These are phyloP conservation scores for Centropyge bicolor DNA, from an alignment of 2,797 vertebrate genomes.

Conservation along the genomic window DNA sequence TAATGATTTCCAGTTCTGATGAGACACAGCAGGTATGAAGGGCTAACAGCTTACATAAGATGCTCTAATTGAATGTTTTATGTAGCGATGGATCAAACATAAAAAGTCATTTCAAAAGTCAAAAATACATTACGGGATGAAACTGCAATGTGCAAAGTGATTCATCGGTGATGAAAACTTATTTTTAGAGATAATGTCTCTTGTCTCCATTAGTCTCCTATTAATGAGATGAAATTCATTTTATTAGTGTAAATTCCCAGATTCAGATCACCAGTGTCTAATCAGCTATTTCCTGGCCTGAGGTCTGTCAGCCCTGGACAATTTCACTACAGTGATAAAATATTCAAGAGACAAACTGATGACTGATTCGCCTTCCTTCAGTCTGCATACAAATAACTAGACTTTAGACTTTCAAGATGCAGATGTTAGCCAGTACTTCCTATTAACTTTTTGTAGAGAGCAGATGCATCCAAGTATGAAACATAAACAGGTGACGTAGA, in stretches of 20 bases:
- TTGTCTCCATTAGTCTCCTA: neutral
- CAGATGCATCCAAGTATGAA: too few relatives aligned
- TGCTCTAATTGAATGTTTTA: neutral
- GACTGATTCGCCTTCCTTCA: too few relatives aligned
- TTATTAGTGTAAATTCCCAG: neutral
- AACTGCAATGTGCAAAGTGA: neutral
- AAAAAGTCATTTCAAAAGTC: neutral
- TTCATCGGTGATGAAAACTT: neutral
- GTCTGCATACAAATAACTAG: too few relatives aligned
- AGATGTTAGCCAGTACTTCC: too few relatives aligned
- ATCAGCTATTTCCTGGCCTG: neutral
- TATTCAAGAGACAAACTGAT: neutral
- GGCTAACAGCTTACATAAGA: neutral
- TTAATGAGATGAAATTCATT: neutral
- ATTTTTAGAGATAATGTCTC: neutral
- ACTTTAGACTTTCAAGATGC: too few relatives aligned
- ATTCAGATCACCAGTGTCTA: neutral
- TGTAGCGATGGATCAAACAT: too few relatives aligned
- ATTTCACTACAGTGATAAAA: neutral
- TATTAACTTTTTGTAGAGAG: too few relatives aligned
- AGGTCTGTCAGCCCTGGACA: neutral
- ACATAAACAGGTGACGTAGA: too few relatives aligned
- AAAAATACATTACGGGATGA: neutral
- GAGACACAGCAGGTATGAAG: constrained; percentile 17
- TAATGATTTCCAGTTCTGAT: constrained; percentile 8